Conservation (phyloP, 2,113 vertebrate genomes). For the Acrocephalus kingi region DNA sequence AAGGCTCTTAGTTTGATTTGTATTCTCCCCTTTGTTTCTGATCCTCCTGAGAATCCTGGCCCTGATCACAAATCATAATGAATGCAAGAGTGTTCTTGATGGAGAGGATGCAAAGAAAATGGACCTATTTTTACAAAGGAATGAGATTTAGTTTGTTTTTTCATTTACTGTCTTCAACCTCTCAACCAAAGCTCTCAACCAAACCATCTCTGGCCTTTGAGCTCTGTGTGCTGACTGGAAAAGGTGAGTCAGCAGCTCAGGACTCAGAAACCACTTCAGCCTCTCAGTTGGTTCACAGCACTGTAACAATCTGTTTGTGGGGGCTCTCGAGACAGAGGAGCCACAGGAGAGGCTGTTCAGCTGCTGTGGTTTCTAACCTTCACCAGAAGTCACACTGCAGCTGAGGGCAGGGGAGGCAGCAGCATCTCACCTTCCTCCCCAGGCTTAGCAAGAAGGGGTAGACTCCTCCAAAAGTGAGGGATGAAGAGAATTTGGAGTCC, state of each 20-base stretch:
- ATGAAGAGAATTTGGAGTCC: not conserved
- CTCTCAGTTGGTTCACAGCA: not conserved
- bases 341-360: not conserved
- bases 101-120: not conserved
- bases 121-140: not conserved
- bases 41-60: not conserved
- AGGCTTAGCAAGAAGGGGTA: not conserved
- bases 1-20: not conserved
- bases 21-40: not conserved
- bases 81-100: not conserved
- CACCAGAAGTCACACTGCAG: not conserved
- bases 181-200: not conserved
- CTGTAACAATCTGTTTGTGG: not conserved
- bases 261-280: not conserved
- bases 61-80: not conserved
- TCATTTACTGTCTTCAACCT: not conserved
- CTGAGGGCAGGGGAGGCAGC: not conserved
- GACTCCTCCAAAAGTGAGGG: not conserved
- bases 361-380: not conserved
- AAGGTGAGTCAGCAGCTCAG: constrained; percentile 30
- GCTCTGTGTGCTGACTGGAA: not conserved
- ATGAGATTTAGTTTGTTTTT: not conserved
- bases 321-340: rapidly evolving
- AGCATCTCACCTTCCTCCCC: not conserved
- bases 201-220: not conserved